These are phyloP conservation scores for Xiphophorus birchmanni DNA, from an alignment of 2,797 vertebrate species.

Conservation along the genomic window DNA sequence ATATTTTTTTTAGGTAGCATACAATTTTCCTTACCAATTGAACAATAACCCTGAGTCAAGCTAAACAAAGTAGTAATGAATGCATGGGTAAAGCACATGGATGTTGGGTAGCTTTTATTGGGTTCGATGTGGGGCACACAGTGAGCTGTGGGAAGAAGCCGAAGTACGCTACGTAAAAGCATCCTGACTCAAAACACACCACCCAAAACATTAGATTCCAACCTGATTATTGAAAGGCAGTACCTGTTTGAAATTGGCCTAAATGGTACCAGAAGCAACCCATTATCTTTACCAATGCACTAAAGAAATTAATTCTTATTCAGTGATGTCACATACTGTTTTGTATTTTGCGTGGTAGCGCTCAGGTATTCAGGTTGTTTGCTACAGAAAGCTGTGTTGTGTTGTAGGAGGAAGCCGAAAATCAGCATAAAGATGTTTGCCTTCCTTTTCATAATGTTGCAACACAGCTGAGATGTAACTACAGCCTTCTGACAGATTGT, in stretches of 20 bases:
- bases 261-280: neutral
- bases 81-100: neutral
- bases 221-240: neutral
- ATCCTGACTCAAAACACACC: neutral
- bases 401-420: neutral
- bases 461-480: neutral
- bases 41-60: neutral
- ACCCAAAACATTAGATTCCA: neutral
- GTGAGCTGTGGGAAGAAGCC: neutral
- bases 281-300: neutral
- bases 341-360: neutral
- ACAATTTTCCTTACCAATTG: neutral
- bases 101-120: neutral
- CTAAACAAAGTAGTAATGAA: neutral
- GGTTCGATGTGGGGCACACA: neutral
- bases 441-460: neutral
- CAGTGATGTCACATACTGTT: neutral
- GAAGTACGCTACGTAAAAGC: neutral
- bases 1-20: neutral
- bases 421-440: neutral
- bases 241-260: neutral
- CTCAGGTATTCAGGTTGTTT: neutral
- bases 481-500: neutral
- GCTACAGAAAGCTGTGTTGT: neutral
- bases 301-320: neutral